Base-by-base conservation (phyloP, 2,797 vertebrate genomes). In the Danio tinwini region DNA sequence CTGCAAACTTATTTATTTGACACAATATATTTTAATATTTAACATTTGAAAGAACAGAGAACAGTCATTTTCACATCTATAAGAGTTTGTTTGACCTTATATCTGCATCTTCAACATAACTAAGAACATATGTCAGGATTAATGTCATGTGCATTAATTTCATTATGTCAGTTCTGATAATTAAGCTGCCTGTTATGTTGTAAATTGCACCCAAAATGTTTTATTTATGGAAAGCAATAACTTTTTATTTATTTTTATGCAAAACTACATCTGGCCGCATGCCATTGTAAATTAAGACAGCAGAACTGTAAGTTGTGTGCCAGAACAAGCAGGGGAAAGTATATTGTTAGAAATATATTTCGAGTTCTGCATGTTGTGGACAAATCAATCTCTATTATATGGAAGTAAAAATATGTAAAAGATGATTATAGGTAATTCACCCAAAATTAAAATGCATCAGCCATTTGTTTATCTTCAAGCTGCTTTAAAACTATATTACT, bases 91-190 rank as follows among this genome's bases (percentile, higher is more conserved):
- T 21, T 77, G 21, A 40, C 21, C 49, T 68, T 69, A 42, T 68
- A 58, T 58, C 7, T 21, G n/a, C 8, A 19, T 9, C 77, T 69
- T 77, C 5, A 58, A 7, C 8, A 5, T 52, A 49, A 59, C 7
- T 50, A 42, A 58, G 29, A 69, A 42, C 53, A 78, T 78, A 75
- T 77, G 75, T 68, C 55, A 29, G 47, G 29, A 78, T 52, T 61
- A 21, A 10, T 61, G 55, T 50, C 12, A n/a, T 11, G 37, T 19
- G 4, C 6, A 61, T 78, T 21, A 3, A 5, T 42, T 40, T 58
- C 7, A 49, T 19, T 10, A n/a, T 56, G 53, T 17, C 5, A 14
- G 11, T 77, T 55, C 64, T 77, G 75, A 69, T 69, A 53, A 64
- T 75, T 13, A 64, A 52, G 39, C 16, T 14, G 12, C 13, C 17